Conservation (phyloP, 2,113 vertebrate species). For the Salvelinus namaycush region DNA sequence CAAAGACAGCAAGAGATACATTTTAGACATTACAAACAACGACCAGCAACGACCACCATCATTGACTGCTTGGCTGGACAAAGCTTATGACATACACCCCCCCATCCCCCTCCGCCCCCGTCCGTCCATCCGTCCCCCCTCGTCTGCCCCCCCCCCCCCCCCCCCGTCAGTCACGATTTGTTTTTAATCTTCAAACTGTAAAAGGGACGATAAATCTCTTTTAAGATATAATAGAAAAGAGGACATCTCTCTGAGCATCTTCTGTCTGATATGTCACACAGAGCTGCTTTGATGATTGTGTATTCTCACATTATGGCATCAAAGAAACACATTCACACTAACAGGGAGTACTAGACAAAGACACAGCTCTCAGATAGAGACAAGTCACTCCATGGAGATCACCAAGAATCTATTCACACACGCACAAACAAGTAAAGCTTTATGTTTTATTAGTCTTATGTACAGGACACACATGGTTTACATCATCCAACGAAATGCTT, state of each 20-base stretch:
- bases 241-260: not conserved
- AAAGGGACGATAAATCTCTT: not conserved
- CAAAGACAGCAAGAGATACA: slow-evolving; percentile 29
- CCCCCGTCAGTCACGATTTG: not conserved
- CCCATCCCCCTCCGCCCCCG: not conserved
- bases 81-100: not conserved
- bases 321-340: not conserved
- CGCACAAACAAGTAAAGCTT: not conserved
- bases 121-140: too few relatives aligned
- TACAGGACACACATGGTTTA: too few relatives aligned
- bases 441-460: too few relatives aligned
- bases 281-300: not conserved
- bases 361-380: not conserved
- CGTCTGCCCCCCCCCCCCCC: too few relatives aligned
- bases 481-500: too few relatives aligned
- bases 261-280: not conserved
- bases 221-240: not conserved
- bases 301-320: not conserved
- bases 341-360: not conserved
- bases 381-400: not conserved
- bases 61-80: not conserved
- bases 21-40: slow-evolving; percentile 6
- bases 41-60: too few relatives aligned
- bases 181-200: not conserved
- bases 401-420: not conserved